Conservation (phyloP, 1,140 invertebrate species). For the Calephelis virginiensis region DNA sequence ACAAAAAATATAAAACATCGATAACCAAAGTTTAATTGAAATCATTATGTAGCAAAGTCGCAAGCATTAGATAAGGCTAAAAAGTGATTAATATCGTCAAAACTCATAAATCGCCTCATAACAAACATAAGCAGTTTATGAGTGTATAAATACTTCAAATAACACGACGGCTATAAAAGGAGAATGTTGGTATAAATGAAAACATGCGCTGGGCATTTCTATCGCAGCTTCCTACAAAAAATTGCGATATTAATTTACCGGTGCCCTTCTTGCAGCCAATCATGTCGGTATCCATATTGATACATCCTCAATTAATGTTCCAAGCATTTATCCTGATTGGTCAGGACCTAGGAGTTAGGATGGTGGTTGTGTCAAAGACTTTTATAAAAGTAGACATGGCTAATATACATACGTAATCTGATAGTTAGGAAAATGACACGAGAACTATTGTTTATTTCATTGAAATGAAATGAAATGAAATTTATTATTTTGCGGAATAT, state of each 20-base stretch:
- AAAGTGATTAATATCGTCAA: too few species aligned
- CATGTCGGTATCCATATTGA: constrained; percentile 35
- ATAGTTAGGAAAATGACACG: too few species aligned
- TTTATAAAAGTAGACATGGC: neutral
- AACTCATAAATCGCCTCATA: neutral
- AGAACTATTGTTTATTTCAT: too few species aligned
- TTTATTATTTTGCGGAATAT: too few species aligned
- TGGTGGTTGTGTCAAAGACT: constrained; percentile 11
- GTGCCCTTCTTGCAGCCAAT: constrained; percentile 22
- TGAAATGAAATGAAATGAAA: too few species aligned
- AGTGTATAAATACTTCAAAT: constrained; percentile 7
- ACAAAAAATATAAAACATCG: too few species aligned
- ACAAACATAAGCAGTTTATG: constrained; percentile 10
- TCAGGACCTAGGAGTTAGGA: constrained; percentile 16
- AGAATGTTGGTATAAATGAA: constrained; percentile 7
- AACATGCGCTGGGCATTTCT: constrained; percentile 17
- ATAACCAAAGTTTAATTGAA: too few species aligned
- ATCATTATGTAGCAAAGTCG: too few species aligned
- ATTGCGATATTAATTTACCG: constrained; percentile 30
- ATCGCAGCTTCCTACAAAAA: constrained; percentile 32
- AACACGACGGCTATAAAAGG: constrained; percentile 14
- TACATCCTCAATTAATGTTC: constrained; percentile 48
- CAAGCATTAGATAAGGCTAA: too few species aligned
- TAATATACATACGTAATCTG: too few species aligned
- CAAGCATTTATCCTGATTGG: constrained; percentile 43